Percentiles rank a stretch among this genome's conserved stretches.
These are phyloP conservation scores for Myrmecobius fasciatus DNA, from an alignment of 2,113 vertebrate genomes.

Conservation along the genomic window DNA sequence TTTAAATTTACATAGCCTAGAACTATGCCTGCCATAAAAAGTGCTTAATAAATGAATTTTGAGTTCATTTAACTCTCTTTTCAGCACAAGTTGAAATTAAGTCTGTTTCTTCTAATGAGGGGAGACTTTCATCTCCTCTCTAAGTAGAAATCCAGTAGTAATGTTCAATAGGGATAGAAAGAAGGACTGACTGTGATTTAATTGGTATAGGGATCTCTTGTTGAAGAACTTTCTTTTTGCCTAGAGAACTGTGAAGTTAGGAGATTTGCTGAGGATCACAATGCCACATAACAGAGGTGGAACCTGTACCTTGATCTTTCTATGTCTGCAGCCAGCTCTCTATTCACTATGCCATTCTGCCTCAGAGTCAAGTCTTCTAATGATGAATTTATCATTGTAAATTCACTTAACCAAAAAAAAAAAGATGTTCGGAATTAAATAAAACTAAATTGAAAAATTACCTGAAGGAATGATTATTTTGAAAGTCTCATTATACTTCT, in stretches of 20 bases:
- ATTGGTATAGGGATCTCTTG: neutral
- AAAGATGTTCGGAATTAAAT: conserved; percentile 33
- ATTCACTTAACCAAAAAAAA: conserved; percentile 32
- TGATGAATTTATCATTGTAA: conserved; percentile 38
- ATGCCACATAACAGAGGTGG: neutral
- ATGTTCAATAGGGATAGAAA: neutral
- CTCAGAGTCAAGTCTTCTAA: conserved; percentile 36
- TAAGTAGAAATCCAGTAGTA: neutral
- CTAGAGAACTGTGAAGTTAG: neutral
- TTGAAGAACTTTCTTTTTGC: neutral
- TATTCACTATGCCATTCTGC: neutral
- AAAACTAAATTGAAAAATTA: conserved; percentile 24
- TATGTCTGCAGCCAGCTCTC: neutral
- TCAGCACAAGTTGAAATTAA: neutral
- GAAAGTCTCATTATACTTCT: conserved; percentile 52
- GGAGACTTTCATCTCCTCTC: neutral
- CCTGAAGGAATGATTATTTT: conserved; percentile 41
- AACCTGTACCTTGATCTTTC: neutral
- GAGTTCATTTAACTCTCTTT: neutral
- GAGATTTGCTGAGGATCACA: neutral
- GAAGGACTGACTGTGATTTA: neutral
- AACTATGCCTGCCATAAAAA: neutral
- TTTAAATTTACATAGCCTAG: neutral
- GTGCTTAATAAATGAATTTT: neutral
- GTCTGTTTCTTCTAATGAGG: neutral